These are phyloP conservation scores for Petaurus breviceps DNA, from an alignment of 2,113 vertebrate species.

Conservation along the genomic window DNA sequence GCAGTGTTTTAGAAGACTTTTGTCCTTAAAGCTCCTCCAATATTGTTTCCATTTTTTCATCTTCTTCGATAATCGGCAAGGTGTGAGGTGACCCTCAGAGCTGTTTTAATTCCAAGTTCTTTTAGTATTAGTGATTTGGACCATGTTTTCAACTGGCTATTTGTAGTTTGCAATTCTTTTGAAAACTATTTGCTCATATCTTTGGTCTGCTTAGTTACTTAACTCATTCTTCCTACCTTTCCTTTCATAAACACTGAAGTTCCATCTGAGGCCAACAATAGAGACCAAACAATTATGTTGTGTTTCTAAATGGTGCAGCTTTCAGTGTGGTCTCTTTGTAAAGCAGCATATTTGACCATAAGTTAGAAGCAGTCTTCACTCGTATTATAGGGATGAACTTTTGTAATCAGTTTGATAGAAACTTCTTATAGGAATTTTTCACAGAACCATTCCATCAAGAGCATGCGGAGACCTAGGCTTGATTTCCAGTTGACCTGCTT, in stretches of 20 bases:
- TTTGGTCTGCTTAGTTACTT: background rate
- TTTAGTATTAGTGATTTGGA: background rate
- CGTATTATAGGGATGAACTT: background rate
- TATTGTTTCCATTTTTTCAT: background rate
- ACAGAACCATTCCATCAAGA: background rate
- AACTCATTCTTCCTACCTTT: background rate
- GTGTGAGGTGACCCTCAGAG: background rate
- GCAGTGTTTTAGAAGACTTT: background rate
- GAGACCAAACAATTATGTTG: background rate
- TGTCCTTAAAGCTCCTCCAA: background rate
- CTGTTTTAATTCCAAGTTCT: background rate
- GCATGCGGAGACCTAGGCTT: conserved; percentile 28
- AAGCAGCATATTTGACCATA: background rate
- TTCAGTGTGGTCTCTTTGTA: background rate
- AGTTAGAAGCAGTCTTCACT: background rate
- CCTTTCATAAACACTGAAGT: conserved; percentile 20
- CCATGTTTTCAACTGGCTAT: background rate
- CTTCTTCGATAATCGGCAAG: background rate
- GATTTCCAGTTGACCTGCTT: background rate
- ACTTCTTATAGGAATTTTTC: background rate
- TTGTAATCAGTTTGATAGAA: background rate
- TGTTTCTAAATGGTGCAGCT: background rate
- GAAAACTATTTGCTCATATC: background rate
- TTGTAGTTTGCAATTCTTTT: background rate
- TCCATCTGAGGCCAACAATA: conserved; percentile 16